A percentile compares a stretch with the other conserved stretches of the same genome.
These are phyloP conservation scores for Cathartes aura DNA, from an alignment of 2,113 vertebrate species.

Conservation along the genomic window DNA sequence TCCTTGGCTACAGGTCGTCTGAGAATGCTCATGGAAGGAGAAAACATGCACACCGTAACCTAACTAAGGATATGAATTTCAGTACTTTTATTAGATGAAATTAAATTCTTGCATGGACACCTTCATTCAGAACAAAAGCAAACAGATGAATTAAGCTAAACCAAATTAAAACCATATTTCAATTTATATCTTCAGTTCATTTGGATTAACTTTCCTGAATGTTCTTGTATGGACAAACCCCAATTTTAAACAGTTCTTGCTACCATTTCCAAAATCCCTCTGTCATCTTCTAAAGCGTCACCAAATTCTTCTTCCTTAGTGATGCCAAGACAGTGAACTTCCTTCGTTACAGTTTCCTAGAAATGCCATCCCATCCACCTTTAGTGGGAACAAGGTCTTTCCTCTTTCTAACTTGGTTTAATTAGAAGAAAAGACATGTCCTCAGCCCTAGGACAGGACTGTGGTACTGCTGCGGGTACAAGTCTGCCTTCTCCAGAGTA, in stretches of 20 bases:
- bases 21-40: rapidly evolving
- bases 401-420: neutral
- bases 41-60: neutral
- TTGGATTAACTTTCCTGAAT: neutral
- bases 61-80: neutral
- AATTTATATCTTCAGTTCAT: rapidly evolving
- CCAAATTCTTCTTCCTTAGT: neutral
- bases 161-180: neutral
- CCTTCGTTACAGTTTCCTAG: rapidly evolving
- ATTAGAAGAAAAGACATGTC: no score
- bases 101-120: neutral
- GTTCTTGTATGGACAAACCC: neutral
- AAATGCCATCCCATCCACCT: neutral
- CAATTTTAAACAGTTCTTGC: no score
- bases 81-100: neutral
- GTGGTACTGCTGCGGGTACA: rapidly evolving
- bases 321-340: neutral
- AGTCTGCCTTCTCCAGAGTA: neutral
- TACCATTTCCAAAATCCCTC: neutral
- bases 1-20: rapidly evolving
- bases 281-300: neutral
- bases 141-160: neutral
- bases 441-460: neutral
- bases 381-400: rapidly evolving
- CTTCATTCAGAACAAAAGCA: neutral